Base-by-base conservation (phyloP, 1,140 invertebrate genomes). In the Helicoverpa zea region DNA sequence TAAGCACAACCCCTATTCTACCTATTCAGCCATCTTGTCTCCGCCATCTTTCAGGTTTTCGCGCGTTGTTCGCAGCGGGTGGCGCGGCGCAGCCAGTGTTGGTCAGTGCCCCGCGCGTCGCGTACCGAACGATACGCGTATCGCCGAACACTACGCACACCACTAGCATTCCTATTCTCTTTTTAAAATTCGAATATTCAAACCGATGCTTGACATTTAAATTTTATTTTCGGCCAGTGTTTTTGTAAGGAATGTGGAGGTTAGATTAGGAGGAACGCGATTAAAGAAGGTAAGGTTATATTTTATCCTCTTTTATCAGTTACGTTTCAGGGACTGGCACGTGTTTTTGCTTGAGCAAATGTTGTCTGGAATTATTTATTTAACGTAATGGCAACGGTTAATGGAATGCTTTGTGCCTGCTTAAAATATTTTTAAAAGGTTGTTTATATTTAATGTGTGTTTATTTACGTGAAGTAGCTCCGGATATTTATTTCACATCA, bases 71-170 rank as follows among this genome's bases (percentile, higher is more conserved):
- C 87, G 87, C 75, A 52, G 61, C 87, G 83, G 86, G 87, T 87
- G 89, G 89, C 86, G 91, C 86, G 87, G 91, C 90, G 91, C 86
- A 85, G 82, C 79, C 64, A 83, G 79, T 81, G 61, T 88, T 89
- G 89, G 91, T 89, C 92, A 94, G 92, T 94, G 89, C 91, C 91
- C 91, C 89, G 82, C 91, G 91, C 91, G 90, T 72, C 86, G 88
- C 88, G 85, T 68, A 64, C 74, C 78, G 10, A 54, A 35, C 54
- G 80, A 43, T 81, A 85, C 81, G 83, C 54, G 89, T 80, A 75
- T 82, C 35, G 35, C 59, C 73, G 51, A 56, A 14, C 0, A 51
- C 51, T 49, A 23, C 43, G 54, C 52, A 68, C 29, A 18, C 16
- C 63, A 66, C 61, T 64, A 68, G 63, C 79, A 52, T 51, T 78